Conservation (phyloP, 2,113 vertebrate genomes). For the Carassius auratus region DNA sequence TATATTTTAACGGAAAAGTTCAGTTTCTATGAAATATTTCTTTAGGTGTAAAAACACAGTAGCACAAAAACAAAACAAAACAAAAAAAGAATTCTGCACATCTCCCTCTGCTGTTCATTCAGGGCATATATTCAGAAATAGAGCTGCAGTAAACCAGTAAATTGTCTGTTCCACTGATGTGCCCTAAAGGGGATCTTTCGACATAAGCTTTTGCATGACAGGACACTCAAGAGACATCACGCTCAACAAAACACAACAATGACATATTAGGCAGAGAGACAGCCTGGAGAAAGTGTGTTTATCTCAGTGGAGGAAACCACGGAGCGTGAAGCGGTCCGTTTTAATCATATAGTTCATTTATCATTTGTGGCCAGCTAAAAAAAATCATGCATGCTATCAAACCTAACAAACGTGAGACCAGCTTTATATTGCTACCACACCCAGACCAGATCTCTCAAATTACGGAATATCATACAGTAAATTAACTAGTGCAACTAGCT, state of each 20-base stretch:
- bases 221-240: neutral
- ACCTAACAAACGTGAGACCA: slow-evolving; percentile 13
- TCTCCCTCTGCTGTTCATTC: no score
- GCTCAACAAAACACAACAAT: slow-evolving; percentile 11
- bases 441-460: neutral
- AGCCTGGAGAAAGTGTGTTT: slow-evolving; percentile 9
- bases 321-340: slow-evolving; percentile 70
- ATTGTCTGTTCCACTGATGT: no score
- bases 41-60: neutral
- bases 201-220: no score
- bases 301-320: slow-evolving; percentile 32
- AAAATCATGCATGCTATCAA: slow-evolving; percentile 21
- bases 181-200: no score
- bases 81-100: neutral
- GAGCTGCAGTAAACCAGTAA: no score
- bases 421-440: slow-evolving; percentile 38
- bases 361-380: slow-evolving; percentile 52
- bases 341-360: slow-evolving; percentile 61
- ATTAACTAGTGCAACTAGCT: slow-evolving; percentile 1
- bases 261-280: slow-evolving; percentile 16
- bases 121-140: no score
- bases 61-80: neutral
- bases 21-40: neutral
- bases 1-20: neutral
- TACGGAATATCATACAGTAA: slow-evolving; percentile 42